These are phyloP conservation scores for Corythornis cristatus DNA, from an alignment of 2,113 vertebrate genomes.

Conservation along the genomic window DNA sequence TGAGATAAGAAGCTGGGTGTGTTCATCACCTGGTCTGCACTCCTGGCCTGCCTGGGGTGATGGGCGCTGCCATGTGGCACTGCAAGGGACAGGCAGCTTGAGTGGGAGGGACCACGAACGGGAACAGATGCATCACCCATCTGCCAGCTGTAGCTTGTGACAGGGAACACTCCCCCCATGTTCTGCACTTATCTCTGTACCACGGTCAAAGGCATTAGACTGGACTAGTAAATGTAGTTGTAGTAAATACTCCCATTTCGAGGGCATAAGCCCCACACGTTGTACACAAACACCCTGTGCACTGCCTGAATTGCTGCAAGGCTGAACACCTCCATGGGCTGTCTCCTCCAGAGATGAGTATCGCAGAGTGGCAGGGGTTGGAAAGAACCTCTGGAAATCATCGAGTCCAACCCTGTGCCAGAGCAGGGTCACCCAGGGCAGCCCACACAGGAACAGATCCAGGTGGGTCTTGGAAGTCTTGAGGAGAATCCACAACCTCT, in stretches of 20 bases:
- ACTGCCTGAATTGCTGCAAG: neutral
- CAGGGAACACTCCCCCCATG: accelerated
- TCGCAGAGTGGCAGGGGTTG: too few species aligned
- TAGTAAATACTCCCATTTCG: neutral
- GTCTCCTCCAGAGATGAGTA: accelerated
- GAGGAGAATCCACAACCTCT: too few species aligned
- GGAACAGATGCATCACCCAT: neutral
- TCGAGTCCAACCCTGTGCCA: too few species aligned
- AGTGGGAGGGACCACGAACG: accelerated
- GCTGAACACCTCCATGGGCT: neutral
- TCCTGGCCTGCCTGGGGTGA: too few species aligned
- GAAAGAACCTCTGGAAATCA: too few species aligned
- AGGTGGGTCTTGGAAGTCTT: too few species aligned
- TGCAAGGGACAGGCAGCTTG: accelerated
- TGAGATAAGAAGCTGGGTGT: accelerated
- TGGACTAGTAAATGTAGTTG: neutral
- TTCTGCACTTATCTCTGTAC: neutral
- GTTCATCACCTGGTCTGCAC: neutral
- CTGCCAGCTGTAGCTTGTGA: neutral
- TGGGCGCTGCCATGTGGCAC: accelerated
- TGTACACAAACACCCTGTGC: accelerated
- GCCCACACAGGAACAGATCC: too few species aligned
- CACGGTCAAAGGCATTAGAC: neutral
- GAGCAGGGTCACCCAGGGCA: too few species aligned
- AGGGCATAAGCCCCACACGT: accelerated